Percentiles rank a stretch among this genome's conserved stretches.
These are phyloP conservation scores for Cephus spinipes DNA, from an alignment of 2,888 invertebrate genomes.

Conservation along the genomic window DNA sequence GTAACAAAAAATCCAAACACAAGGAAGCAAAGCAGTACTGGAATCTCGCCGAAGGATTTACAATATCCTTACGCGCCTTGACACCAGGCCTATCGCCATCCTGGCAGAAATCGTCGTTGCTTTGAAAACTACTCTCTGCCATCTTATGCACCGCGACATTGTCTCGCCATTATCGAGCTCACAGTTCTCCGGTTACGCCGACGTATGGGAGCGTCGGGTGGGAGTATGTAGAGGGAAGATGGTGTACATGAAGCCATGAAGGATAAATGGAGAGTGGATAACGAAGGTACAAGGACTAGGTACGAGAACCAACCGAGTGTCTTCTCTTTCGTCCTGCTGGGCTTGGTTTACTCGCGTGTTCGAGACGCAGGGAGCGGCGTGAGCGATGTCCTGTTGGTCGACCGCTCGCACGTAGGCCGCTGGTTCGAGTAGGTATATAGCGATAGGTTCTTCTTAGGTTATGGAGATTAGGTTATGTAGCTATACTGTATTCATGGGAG, in stretches of 20 bases:
- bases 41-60: neutral
- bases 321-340: constrained; percentile 25
- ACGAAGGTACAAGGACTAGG: constrained; percentile 59
- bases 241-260: constrained; percentile 38
- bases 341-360: neutral
- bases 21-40: neutral
- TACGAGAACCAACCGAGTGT: constrained; percentile 56
- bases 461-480: constrained; percentile 46
- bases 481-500: constrained; percentile 1
- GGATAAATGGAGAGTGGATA: constrained; percentile 62
- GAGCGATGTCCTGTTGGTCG: constrained; percentile 58
- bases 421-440: constrained; percentile 20
- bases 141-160: constrained; percentile 12
- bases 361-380: constrained; percentile 51
- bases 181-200: constrained; percentile 54
- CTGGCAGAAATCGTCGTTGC: neutral
- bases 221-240: constrained; percentile 31
- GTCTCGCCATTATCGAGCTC: constrained; percentile 51
- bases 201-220: neutral
- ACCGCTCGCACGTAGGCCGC: constrained; percentile 46
- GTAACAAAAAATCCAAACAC: neutral
- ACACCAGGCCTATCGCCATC: neutral
- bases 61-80: neutral
- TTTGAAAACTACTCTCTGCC: constrained; percentile 4
- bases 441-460: constrained; percentile 48